A percentile compares a stretch with the other conserved stretches of the same genome.
phyloP scores from a whole-genome alignment of 1,140 invertebrate species.

The Drosophila burlai region DNA sequence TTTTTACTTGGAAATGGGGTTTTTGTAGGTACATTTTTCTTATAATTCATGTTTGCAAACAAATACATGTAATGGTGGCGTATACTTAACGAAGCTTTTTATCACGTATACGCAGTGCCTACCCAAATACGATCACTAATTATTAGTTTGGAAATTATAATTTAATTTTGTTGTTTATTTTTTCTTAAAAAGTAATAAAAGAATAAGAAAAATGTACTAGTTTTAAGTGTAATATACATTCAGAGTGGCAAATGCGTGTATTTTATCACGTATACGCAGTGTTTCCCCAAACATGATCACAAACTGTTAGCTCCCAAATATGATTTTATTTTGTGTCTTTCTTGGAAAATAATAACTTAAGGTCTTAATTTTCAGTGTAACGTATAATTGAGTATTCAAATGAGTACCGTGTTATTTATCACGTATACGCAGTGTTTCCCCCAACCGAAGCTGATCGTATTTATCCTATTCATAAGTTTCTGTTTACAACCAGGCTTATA shows the following conservation, averaged over 20 bases:
- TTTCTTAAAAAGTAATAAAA: background rate
- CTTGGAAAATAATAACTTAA: background rate
- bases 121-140: background rate
- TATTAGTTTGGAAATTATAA: no score
- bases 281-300: background rate
- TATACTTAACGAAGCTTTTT: background rate
- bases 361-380: background rate
- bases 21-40: background rate
- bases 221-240: background rate
- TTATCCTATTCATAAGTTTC: background rate
- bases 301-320: background rate
- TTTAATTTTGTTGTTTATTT: background rate
- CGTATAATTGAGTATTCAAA: background rate
- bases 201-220: background rate
- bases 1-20: no score
- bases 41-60: background rate
- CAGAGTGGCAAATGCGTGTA: background rate
- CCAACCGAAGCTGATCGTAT: background rate
- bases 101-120: background rate
- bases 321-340: background rate
- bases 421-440: constrained; percentile 1
- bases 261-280: background rate
- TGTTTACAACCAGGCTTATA: background rate
- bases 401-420: background rate
- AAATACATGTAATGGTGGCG: background rate